Evolutionary conservation across 37 sponge, comb jelly and placozoan genomes (phyloP).

Genomic region (Theonella swinhoei): DNA sequence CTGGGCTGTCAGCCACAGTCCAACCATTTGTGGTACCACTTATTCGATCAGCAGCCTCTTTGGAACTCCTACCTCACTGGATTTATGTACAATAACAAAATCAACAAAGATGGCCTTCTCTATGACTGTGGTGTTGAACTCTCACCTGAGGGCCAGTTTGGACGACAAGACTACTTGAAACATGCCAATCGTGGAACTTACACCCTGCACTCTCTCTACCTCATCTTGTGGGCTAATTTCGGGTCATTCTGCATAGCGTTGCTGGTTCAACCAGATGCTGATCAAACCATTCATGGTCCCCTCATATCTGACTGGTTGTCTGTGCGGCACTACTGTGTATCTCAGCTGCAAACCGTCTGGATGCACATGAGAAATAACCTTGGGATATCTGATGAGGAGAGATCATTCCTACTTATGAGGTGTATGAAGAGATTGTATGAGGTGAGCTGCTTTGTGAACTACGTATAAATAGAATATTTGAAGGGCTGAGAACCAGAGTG

Average conservation of each 20-base stretch:
- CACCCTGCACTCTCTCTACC: constrained; percentile 88
- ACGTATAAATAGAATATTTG: too few relatives aligned
- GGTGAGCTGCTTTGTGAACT: too few relatives aligned
- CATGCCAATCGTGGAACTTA: constrained; percentile 70
- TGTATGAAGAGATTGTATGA: constrained; percentile 48
- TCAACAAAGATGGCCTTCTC: constrained; percentile 51
- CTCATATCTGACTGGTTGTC: constrained; percentile 84
- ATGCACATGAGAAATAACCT: constrained; percentile 71
- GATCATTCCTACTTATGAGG: constrained; percentile 62
- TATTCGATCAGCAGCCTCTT: constrained; percentile 68
- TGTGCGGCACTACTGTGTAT: constrained; percentile 84
- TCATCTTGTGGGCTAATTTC: constrained; percentile 83
- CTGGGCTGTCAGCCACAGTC: constrained; percentile 64
- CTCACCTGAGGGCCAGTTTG: constrained; percentile 82
- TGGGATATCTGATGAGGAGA: constrained; percentile 80
- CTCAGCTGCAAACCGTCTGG: constrained; percentile 84
- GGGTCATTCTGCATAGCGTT: constrained; percentile 77
- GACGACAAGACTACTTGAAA: constrained; percentile 74
- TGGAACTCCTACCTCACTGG: constrained; percentile 74
- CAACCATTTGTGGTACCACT: constrained; percentile 78
- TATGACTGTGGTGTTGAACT: constrained; percentile 85
- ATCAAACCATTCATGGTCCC: constrained; percentile 48
- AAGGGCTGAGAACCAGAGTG: too few relatives aligned
- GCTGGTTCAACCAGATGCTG: constrained; percentile 71
- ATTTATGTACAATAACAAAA: constrained; percentile 74